Base-by-base conservation (phyloP, 2,113 vertebrate species). In the Otis tarda region DNA sequence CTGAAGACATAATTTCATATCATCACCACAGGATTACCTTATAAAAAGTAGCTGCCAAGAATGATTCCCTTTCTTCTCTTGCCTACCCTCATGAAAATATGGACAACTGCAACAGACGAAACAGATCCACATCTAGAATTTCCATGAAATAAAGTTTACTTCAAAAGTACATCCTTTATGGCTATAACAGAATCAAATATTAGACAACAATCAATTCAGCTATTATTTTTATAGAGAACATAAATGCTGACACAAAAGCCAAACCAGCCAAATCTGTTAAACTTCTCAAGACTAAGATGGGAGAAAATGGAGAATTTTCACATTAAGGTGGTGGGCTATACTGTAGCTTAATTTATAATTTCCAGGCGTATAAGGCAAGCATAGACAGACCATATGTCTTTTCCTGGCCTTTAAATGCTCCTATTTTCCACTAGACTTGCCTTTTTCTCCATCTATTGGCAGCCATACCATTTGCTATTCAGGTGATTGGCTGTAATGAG, bases 391-490 rank as follows among this genome's bases (percentile, higher is more conserved):
- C 96, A 97, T 97, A 94, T 96, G 96, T 96, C 96, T 97, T 97
- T 94, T 95, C 94, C 94, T 97, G 96, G 96, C 96, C 96, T 96
- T 97, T 97, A 97, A 97, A 97, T 95, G 93, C 91, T 96, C 96
- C 96, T 95, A 94, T 97, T 97, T 97, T 97, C 96, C 96, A 96
- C 94, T 96, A 97, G 96, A 97, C 96, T 97, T 97, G 96, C 96
- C 96, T 97, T 97, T 97, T 97, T 96, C 96, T 97, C 84, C 92
- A 95, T 96, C 96, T 97, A 96, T 91, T 94, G 95, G 96, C 96
- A 97, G 94, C 89, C 94, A 95, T 89, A 97, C 91, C 94, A 96
- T 97, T 97, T 95, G 94, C 95, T 96, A 94, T 97, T 97, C 96
- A 97, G 96, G 96, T 96, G 96, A 97, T 96, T 95, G 95, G 95